Percentiles rank a stretch among this genome's conserved stretches.
These are phyloP conservation scores for Zaprionus bogoriensis DNA, from an alignment of 2,888 invertebrate species.

Conservation along the genomic window DNA sequence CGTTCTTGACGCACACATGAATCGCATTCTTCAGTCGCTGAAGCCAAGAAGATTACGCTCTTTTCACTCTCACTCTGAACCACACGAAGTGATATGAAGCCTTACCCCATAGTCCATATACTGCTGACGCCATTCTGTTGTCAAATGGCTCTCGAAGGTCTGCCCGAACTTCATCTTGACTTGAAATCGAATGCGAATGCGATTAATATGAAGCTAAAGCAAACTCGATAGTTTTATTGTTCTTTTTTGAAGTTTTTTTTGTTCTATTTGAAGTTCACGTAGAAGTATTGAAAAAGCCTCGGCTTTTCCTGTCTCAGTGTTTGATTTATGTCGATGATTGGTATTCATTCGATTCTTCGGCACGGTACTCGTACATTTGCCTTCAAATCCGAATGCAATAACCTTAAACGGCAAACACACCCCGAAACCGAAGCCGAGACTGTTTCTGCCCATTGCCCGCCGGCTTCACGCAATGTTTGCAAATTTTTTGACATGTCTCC, in stretches of 20 bases:
- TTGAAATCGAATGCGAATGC: no score
- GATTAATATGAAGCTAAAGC: no score
- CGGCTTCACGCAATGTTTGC: slow-evolving; percentile 30
- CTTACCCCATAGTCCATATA: slow-evolving; percentile 92
- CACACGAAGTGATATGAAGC: no score
- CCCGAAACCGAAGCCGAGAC: no score
- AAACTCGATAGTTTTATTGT: no score
- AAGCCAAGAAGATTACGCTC: background rate
- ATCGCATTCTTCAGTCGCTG: slow-evolving; percentile 93
- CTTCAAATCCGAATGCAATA: no score
- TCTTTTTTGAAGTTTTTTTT: slow-evolving; percentile 30
- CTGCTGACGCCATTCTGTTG: slow-evolving; percentile 99
- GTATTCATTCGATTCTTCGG: no score
- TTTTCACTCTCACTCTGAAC: slow-evolving; percentile 6
- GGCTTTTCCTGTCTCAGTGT: no score
- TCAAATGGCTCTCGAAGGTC: slow-evolving; percentile 96
- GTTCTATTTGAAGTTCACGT: no score
- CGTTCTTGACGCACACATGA: slow-evolving; percentile 92
- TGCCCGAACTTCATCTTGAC: slow-evolving; percentile 99
- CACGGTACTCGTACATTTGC: no score
- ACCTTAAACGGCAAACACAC: background rate
- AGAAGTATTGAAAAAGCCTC: no score
- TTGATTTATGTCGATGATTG: no score
- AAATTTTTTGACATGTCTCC: slow-evolving; percentile 43
- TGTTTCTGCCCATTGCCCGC: slow-evolving; percentile 7